A percentile compares a stretch with the other conserved stretches of the same genome.
These are phyloP conservation scores for Julus scandinavius DNA, from an alignment of 2,888 invertebrate genomes.

Conservation along the genomic window DNA sequence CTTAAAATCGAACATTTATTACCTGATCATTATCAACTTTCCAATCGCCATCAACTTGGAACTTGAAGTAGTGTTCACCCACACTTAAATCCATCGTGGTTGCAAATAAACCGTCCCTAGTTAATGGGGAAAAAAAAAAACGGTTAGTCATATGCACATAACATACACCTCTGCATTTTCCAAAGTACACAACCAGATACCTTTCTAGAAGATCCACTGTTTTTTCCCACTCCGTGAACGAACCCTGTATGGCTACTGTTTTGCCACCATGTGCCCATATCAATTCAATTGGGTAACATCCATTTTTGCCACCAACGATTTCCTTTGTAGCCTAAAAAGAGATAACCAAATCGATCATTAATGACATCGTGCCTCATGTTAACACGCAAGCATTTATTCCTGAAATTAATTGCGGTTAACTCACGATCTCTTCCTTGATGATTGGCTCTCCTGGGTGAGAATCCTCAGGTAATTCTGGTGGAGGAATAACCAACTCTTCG, in stretches of 20 bases:
- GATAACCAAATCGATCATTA: background rate
- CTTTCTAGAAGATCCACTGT: slow-evolving; percentile 53
- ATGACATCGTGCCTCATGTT: background rate
- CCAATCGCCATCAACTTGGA: slow-evolving; percentile 93
- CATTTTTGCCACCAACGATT: background rate
- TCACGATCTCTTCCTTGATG: slow-evolving; percentile 40
- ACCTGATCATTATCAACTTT: slow-evolving; percentile 82
- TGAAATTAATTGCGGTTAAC: background rate
- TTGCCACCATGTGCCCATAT: slow-evolving; percentile 55
- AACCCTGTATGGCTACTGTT: slow-evolving; percentile 52
- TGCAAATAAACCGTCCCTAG: slow-evolving; percentile 57
- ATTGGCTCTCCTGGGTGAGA: slow-evolving; percentile 28
- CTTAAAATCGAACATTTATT: slow-evolving; percentile 53
- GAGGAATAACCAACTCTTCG: slow-evolving; percentile 30
- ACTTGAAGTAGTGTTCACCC: slow-evolving; percentile 98
- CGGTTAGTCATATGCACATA: background rate
- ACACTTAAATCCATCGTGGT: slow-evolving; percentile 79
- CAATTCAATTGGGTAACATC: slow-evolving; percentile 46
- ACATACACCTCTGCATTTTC: background rate
- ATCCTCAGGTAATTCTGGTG: slow-evolving; percentile 39
- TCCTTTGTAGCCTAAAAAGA: slow-evolving; percentile 32
- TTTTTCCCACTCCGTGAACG: slow-evolving; percentile 56
- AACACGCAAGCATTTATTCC: background rate
- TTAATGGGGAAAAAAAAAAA: background rate
- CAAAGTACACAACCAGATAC: slow-evolving; percentile 39